A percentile compares a stretch with the other conserved stretches of the same genome.
Conservation (phyloP, 2,888 invertebrate species). For the Nomada flava region DNA sequence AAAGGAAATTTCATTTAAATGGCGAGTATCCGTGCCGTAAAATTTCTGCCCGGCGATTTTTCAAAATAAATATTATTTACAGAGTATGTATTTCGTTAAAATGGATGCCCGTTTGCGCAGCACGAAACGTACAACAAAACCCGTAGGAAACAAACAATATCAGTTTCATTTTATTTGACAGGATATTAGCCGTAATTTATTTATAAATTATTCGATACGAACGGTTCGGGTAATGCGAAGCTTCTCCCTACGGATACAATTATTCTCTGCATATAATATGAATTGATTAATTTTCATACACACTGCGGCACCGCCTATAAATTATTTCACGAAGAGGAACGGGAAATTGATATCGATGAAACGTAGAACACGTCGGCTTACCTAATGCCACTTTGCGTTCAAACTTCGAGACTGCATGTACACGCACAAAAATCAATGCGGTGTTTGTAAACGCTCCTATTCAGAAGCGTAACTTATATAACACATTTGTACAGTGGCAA, state of each 20-base stretch:
- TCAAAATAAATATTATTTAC: constrained; percentile 30
- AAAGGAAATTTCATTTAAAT: constrained; percentile 24
- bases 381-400: constrained; percentile 41
- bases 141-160: neutral
- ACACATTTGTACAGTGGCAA: constrained; percentile 29
- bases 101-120: neutral
- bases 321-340: constrained; percentile 24
- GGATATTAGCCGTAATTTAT: neutral
- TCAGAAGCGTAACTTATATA: constrained; percentile 58
- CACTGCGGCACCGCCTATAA: constrained; percentile 4
- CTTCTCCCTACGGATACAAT: neutral
- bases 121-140: neutral
- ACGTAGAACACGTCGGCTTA: constrained; percentile 4
- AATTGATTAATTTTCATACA: constrained; percentile 19
- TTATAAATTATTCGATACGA: neutral
- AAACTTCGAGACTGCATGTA: constrained; percentile 18
- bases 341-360: constrained; percentile 30
- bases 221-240: neutral
- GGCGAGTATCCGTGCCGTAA: constrained; percentile 1
- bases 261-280: constrained; percentile 24
- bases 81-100: constrained; percentile 20
- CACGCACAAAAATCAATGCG: constrained; percentile 55
- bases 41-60: constrained; percentile 16
- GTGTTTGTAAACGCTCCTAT: constrained; percentile 53
- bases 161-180: neutral